These are phyloP conservation scores for Drosophila tanythrix DNA, from an alignment of 2,888 invertebrate species.

Conservation along the genomic window DNA sequence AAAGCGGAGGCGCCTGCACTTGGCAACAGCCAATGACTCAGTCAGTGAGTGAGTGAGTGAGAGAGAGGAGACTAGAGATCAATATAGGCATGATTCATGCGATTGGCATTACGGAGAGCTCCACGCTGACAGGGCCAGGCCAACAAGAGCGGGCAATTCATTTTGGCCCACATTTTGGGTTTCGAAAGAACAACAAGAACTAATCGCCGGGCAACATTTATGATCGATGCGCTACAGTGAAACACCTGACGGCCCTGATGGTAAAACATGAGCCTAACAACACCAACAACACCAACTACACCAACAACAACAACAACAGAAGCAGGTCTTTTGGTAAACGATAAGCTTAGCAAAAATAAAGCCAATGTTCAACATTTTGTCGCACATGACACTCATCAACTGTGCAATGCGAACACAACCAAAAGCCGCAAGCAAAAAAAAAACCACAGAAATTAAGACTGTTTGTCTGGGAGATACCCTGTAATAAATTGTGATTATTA, in stretches of 20 bases:
- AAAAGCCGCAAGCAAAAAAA: neutral
- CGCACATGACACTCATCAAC: slow-evolving; percentile 51
- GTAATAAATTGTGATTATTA: neutral
- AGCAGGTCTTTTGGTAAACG: slow-evolving; percentile 29
- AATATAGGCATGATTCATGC: slow-evolving; percentile 70
- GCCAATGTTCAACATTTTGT: slow-evolving; percentile 23
- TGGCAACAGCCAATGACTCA: slow-evolving; percentile 29
- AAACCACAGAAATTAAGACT: neutral
- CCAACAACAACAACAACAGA: neutral
- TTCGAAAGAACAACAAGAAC: slow-evolving; percentile 45
- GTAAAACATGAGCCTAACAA: neutral
- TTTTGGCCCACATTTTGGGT: slow-evolving; percentile 37
- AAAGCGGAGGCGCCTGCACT: slow-evolving; percentile 46
- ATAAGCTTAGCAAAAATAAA: slow-evolving; percentile 39
- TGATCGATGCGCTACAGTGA: slow-evolving; percentile 54
- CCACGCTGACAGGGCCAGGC: slow-evolving; percentile 10
- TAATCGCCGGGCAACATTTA: slow-evolving; percentile 64
- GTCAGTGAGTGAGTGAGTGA: slow-evolving; percentile 8
- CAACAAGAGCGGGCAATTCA: neutral
- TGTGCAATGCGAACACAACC: slow-evolving; percentile 6
- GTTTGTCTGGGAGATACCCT: neutral
- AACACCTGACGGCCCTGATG: slow-evolving; percentile 25
- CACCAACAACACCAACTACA: too few relatives aligned
- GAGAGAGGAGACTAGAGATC: slow-evolving; percentile 49
- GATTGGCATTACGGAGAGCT: slow-evolving; percentile 50